These are phyloP conservation scores for Macaria notata DNA, from an alignment of 2,888 invertebrate genomes.

Conservation along the genomic window DNA sequence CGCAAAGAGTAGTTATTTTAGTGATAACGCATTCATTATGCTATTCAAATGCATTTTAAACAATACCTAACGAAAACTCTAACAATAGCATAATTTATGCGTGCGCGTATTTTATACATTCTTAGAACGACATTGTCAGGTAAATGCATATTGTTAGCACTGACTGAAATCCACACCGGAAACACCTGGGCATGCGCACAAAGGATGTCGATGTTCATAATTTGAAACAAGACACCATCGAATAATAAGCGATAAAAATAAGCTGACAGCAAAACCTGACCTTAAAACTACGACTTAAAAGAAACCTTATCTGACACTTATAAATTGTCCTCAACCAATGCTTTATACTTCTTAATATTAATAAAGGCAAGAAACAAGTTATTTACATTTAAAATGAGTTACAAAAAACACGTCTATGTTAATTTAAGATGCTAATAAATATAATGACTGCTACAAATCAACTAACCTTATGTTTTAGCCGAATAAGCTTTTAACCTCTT, in stretches of 20 bases:
- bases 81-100: too few species aligned
- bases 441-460: constrained; percentile 3
- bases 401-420: constrained; percentile 8
- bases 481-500: constrained; percentile 7
- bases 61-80: too few species aligned
- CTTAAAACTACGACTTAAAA: constrained; percentile 1
- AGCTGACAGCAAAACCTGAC: constrained; percentile 5
- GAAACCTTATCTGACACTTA: constrained; percentile 1
- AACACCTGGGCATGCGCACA: constrained; percentile 22
- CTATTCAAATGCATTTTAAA: too few species aligned
- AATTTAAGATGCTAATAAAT: constrained; percentile 3
- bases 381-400: constrained; percentile 7
- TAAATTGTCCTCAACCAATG: not conserved
- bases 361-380: not conserved
- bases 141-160: not conserved
- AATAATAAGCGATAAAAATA: constrained; percentile 16
- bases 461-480: constrained; percentile 1
- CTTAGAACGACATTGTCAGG: too few species aligned
- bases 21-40: not conserved
- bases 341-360: not conserved
- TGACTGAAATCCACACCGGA: constrained; percentile 35
- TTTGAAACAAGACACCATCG: constrained; percentile 24
- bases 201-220: constrained; percentile 25
- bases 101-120: too few species aligned
- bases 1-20: too few species aligned